Base-by-base conservation (phyloP, 2,888 invertebrate species). In the Drosophila barbarae region DNA sequence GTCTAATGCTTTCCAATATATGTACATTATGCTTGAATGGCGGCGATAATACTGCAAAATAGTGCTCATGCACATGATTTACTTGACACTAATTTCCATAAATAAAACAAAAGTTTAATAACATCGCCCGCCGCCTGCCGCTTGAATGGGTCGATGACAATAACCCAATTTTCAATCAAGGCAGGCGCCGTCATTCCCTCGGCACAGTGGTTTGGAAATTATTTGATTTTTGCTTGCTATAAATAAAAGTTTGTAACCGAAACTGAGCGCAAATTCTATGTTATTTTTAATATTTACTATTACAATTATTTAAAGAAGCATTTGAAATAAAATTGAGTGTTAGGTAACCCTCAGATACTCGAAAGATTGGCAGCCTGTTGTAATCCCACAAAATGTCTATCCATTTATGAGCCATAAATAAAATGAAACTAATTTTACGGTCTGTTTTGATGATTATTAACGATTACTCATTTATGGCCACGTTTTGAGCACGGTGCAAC, bases 11-110 rank as follows among this genome's bases (percentile, higher is more conserved):
- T 66, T 66, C 67, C 67, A 49, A 66, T 32, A 30, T 46, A 23
- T 23, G 23, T 4, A 13, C 18, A 32, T 56, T 56, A 36, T 50
- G 42, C 39, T 54, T 65, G 34, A 44, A 49, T 64, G 65, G 36
- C 34, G 26, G 30, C 30, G 9, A 13, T 47, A 47, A 64, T 64
- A 64, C 60, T 41, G 60, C 49, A 50, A 64, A 64, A 69, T 47
- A 32, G 46, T 63, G 76, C 54, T 66, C 76, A 77, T 79, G 64
- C 79, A 84, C 85, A 81, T 68, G 82, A 84, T 84, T 84, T 77
- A 85, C 79, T 84, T 85, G 86, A 84, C 84, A 85, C 82, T 84
- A 85, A 84, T 84, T 84, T 85, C 76, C 82, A 82, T 77, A 84
- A 78, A 80, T 74, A 78, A 76, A 75, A 80, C 71, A 75, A 82